These are phyloP conservation scores for Microplitis manilae DNA, from an alignment of 2,888 invertebrate species.

Conservation along the genomic window DNA sequence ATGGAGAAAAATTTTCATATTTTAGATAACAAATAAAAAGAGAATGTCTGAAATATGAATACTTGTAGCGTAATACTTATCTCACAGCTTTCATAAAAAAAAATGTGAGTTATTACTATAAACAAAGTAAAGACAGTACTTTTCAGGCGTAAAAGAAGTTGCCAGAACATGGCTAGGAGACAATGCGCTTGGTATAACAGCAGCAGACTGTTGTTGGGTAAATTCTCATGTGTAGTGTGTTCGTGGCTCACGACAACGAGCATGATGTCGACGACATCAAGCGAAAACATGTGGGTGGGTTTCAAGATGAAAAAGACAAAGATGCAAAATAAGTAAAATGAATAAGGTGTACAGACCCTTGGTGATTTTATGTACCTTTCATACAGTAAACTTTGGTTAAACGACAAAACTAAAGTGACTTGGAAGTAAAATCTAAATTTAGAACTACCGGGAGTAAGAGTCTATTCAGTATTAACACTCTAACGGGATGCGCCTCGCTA, in stretches of 20 bases:
- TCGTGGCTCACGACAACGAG: not conserved
- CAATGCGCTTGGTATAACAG: constrained; percentile 19
- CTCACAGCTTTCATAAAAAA: not conserved
- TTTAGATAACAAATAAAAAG: too few species aligned
- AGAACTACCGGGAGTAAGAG: constrained; percentile 31
- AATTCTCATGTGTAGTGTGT: not conserved
- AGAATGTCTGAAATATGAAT: not conserved
- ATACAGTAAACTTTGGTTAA: not conserved
- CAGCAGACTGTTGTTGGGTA: constrained; percentile 25
- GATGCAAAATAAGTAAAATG: not conserved
- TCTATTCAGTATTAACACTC: constrained; percentile 8
- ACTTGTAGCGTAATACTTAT: not conserved
- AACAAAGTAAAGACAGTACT: not conserved
- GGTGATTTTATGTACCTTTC: not conserved
- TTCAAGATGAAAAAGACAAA: not conserved
- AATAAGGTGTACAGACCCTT: not conserved
- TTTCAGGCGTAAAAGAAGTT: constrained; percentile 5
- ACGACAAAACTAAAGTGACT: constrained; percentile 16
- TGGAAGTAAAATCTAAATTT: constrained; percentile 42
- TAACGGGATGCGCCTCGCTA: constrained; percentile 16
- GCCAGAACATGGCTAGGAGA: constrained; percentile 7
- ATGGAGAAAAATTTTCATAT: too few species aligned
- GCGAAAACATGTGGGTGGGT: not conserved
- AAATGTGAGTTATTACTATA: not conserved
- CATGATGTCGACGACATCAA: not conserved